Base-by-base conservation (phyloP, 2,888 invertebrate genomes). In the Iphiclides podalirius region DNA sequence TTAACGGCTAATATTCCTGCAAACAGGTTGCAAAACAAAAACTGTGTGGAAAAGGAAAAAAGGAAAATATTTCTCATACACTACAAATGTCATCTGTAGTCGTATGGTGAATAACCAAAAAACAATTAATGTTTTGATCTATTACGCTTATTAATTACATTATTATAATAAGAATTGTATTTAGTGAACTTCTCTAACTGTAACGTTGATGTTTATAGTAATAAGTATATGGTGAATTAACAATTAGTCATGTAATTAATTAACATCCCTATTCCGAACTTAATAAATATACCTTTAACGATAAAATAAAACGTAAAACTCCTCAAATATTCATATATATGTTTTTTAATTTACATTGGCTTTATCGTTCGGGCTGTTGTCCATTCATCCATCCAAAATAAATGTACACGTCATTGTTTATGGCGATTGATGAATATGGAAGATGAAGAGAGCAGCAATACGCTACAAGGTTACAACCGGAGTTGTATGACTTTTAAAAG, bases 111-210 rank as follows among this genome's bases (percentile, higher is more conserved):
- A 60, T 55, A 60, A 64, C 60, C 65, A 71, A 72, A 79, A 80
- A 83, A 81, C 81, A 79, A 75, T 79, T 69, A 79, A 82, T 82
- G 84, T 85, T 84, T 86, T 85, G 80, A 86, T 87, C 87, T 87
- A 88, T 82, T 88, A 88, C 87, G 87, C 87, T 88, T 88, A 88
- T 87, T 87, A 87, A 86, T 82, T 82, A 83, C 77, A 80, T 80
- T 79, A 76, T 74, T 74, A 69, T 56, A 53, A 55, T 61, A 57
- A 73, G 76, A 78, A 79, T 72, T 79, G 75, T 84, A 81, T 76
- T 83, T 79, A 83, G 77, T 79, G 72, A 81, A 74, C 75, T 80
- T 50, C 76, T 75, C 67, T 78, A 80, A 67, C 68, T 73, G 70
- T 82, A 84, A 83, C 69, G 73, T 86, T 81, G 80, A 73, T 82